A percentile compares a stretch with the other conserved stretches of the same genome.
phyloP scores from a whole-genome alignment of 2,888 invertebrate species.

The Cheilosia vernalis region DNA sequence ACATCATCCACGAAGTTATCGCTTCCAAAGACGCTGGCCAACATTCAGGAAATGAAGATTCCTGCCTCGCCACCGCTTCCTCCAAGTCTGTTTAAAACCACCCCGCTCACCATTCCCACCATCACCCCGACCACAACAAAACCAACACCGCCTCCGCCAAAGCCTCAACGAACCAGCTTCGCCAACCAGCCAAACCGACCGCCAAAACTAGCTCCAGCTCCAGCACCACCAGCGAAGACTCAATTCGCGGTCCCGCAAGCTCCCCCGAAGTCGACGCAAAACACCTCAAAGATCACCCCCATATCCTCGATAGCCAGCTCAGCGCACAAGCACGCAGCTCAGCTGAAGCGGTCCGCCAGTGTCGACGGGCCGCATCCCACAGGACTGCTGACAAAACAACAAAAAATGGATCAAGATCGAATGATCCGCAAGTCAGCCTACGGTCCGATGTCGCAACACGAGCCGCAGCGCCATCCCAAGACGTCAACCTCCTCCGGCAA shows the following conservation, averaged over 20 bases:
- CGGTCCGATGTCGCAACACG: constrained; percentile 57
- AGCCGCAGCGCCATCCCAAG: constrained; percentile 52
- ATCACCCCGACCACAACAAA: constrained; percentile 70
- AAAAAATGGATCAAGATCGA: constrained; percentile 78
- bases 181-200: constrained; percentile 55
- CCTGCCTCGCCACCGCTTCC: constrained; percentile 82
- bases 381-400: constrained; percentile 77
- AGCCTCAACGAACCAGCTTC: constrained; percentile 19
- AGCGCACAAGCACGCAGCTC: constrained; percentile 79
- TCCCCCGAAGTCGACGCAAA: constrained; percentile 77
- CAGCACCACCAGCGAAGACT: constrained; percentile 46
- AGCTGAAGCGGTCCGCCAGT: constrained; percentile 80
- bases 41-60: constrained; percentile 78
- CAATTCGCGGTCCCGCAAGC: constrained; percentile 81
- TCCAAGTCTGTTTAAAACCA: constrained; percentile 81
- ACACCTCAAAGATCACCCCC: constrained; percentile 77
- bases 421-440: constrained; percentile 74
- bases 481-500: neutral
- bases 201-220: constrained; percentile 39
- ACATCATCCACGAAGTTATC: constrained; percentile 20
- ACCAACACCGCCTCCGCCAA: constrained; percentile 50
- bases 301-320: constrained; percentile 82
- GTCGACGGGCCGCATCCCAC: constrained; percentile 79
- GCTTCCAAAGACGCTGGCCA: constrained; percentile 75
- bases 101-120: constrained; percentile 78